Base-by-base conservation (phyloP, 2,113 vertebrate genomes). In the Strix aluco region DNA sequence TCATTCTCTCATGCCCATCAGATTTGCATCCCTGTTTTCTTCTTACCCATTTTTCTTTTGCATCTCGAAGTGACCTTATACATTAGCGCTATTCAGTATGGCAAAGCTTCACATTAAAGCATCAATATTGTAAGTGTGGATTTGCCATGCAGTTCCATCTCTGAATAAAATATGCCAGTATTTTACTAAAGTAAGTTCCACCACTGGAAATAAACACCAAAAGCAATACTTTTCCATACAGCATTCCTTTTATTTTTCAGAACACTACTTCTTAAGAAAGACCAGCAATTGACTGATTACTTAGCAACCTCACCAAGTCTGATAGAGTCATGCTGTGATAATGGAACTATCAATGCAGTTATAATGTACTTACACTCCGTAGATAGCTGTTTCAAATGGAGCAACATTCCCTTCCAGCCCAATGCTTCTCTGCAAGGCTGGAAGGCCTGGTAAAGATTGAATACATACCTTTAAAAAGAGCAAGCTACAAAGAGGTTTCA, bases 241-340 rank as follows among this genome's bases (percentile, higher is more conserved):
- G 54, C n/a, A 93, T 75, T 96, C 42, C 27, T 98, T 97, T 97
- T 83, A 96, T 96, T 90, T 95, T 97, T 90, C 84, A 95, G 91
- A 97, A 94, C 66, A 72, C n/a, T 36, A 36, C 84, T 97, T 94
- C 71, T 89, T 92, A 85, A 87, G 95, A 83, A 95, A 97, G 95
- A 93, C 80, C 85, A 75, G 85, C 93, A 97, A 96, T 78, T 98
- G 97, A 98, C 96, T 96, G 97, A 98, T 97, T 97, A 96, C 95
- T 97, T 96, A 89, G 97, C 96, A 97, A 96, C 90, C 42, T 61
- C 82, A 66, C 90, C 1, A 38, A 96, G 80, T 69, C 89, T 81
- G 90, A 94, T 83, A 71, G 67, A 96, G 96, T 97, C 97, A 95
- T 9, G 61, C 97, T 98, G 98, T 97, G 98, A 97, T 98, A 98